Evolutionary conservation across 1,140 invertebrate species (phyloP), one percentile per base, ranked within the genome.

Genomic region (Drosophila chauvacae): DNA sequence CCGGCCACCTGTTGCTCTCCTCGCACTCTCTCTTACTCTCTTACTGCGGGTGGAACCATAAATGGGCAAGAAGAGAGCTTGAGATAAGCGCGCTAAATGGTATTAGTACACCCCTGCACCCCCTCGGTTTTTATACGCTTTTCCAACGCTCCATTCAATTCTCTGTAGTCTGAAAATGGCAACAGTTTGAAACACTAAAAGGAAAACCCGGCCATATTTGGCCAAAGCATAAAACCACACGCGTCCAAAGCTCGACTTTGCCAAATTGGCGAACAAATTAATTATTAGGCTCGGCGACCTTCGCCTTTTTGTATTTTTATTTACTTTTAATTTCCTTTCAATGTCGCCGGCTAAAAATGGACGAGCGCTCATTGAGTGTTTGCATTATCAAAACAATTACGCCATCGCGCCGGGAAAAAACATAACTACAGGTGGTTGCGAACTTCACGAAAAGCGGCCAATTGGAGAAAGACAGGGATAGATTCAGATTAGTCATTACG

Each of bases 251-350:
- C 62, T 55, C 63, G 63, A 30, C 50, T 78, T 63, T 30, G 74
- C 75, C 30, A 77, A 77, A 70, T 77, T 77, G 75, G 73, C 51
- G 16, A 62, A 62, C 75, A 78, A 77, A 78, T 77, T 77, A 78
- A 78, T 78, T 77, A 77, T 77, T 77, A 77, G 68, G 53, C 72
- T 57, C 56, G 28, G 64, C 80, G 82, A 75, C 72, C 78, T 73
- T 80, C 65, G 79, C 69, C 28, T 44, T 35, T 56, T 56, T 37
- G 16, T 51, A 30, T 56, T 39, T 26, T 56, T 56, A 82, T 88
- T 90, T 86, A 90, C 85, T 90, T 85, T 90, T 90, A 90, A 90
- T 90, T 90, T 90, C 85, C 81, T 90, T 90, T 90, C 85, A 90
- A 90, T 90, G 85, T 63, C 78, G 85, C 58, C 74, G 50, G 42